phyloP scores from a whole-genome alignment of 2,888 invertebrate species.

The Drosophila algonquin region DNA sequence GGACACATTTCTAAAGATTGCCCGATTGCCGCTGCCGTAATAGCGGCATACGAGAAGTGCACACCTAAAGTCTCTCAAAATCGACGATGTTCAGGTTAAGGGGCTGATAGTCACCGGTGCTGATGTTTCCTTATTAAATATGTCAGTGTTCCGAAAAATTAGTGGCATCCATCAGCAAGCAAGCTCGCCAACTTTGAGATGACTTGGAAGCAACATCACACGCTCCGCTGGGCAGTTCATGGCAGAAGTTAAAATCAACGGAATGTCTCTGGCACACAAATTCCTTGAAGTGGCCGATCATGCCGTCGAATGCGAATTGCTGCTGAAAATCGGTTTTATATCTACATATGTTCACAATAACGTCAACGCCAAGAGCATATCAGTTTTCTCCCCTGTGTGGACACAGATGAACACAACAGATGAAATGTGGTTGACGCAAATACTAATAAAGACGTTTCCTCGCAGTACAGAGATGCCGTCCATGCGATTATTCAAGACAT shows the following conservation, averaged over 20 bases:
- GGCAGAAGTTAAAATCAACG: neutral
- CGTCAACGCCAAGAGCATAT: neutral
- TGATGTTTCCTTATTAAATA: too few relatives aligned
- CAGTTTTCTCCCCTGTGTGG: conserved; percentile 2
- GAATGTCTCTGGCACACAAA: neutral
- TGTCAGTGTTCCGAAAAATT: too few relatives aligned
- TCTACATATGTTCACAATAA: neutral
- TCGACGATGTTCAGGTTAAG: too few relatives aligned
- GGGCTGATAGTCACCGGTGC: too few relatives aligned
- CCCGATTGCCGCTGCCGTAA: too few relatives aligned
- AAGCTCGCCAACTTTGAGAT: too few relatives aligned
- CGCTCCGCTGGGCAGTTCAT: neutral
- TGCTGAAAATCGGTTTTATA: neutral
- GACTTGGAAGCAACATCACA: too few relatives aligned
- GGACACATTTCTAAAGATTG: too few relatives aligned
- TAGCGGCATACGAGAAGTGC: too few relatives aligned
- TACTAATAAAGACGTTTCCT: neutral
- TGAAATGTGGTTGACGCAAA: conserved; percentile 1
- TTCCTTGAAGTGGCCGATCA: neutral
- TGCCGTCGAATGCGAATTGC: neutral
- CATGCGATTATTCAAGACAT: neutral
- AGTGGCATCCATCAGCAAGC: too few relatives aligned
- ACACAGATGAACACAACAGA: neutral
- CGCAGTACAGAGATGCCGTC: neutral
- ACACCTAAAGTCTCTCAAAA: too few relatives aligned